phyloP scores from a whole-genome alignment of 2,888 invertebrate genomes.

The Arctia plantaginis region DNA sequence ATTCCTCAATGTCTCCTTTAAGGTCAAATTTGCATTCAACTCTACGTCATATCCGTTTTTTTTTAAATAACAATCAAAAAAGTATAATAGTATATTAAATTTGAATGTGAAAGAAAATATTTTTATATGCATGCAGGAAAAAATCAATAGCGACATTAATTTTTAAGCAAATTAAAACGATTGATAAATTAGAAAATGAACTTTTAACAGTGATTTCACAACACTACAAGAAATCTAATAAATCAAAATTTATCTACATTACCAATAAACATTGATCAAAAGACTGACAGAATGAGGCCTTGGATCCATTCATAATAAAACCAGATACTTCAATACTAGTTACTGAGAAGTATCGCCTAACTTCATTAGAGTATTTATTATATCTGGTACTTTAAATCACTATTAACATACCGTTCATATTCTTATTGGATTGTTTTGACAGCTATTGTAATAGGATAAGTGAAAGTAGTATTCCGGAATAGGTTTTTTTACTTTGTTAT shows the following conservation, averaged over 20 bases:
- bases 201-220: neutral
- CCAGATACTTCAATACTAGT: constrained; percentile 13
- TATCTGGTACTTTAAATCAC: constrained; percentile 28
- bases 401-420: constrained; percentile 35
- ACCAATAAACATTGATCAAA: constrained; percentile 30
- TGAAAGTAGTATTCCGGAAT: constrained; percentile 40
- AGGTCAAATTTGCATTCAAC: neutral
- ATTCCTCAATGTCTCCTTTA: neutral
- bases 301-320: constrained; percentile 23
- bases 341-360: constrained; percentile 14
- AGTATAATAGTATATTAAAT: neutral
- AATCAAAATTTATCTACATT: constrained; percentile 7
- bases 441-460: constrained; percentile 35
- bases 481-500: constrained; percentile 27
- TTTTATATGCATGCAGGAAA: no score
- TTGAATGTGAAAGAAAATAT: neutral
- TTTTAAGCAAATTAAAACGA: neutral
- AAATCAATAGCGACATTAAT: neutral
- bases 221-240: neutral
- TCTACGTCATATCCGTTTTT: neutral
- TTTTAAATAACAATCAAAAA: neutral
- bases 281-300: constrained; percentile 35
- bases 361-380: constrained; percentile 32
- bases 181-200: neutral
- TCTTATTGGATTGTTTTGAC: constrained; percentile 46